phyloP scores from a whole-genome alignment of 2,797 vertebrate genomes.

The Rhodeus uyekii region DNA sequence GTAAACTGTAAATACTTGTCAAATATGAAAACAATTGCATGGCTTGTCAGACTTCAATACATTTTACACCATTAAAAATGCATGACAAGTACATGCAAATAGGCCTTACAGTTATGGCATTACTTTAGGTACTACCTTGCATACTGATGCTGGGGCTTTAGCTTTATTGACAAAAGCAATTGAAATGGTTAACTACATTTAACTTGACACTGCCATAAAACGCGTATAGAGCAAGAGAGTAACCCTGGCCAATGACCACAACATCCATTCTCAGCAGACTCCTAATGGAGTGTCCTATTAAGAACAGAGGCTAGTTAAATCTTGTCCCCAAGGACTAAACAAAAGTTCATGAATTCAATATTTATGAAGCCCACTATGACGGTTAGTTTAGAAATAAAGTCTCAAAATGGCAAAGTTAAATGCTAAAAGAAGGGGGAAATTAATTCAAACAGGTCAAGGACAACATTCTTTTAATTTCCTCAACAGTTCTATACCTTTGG shows the following conservation, averaged over 20 bases:
- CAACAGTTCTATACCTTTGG: neutral
- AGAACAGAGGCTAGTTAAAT: neutral
- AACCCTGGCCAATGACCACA: slow-evolving; percentile 10
- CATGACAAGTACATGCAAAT: neutral
- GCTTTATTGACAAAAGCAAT: neutral
- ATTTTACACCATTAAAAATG: neutral
- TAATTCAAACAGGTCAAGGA: neutral
- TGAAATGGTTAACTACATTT: no score
- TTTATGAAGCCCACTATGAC: slow-evolving; percentile 3
- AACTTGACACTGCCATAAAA: neutral
- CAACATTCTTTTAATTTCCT: neutral
- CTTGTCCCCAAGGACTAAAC: neutral
- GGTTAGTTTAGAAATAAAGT: neutral
- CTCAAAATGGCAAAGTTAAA: neutral
- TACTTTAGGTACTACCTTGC: neutral
- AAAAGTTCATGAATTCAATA: slow-evolving; percentile 9
- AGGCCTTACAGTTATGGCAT: neutral
- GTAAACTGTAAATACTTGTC: neutral
- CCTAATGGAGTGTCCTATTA: neutral
- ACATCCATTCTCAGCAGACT: neutral
- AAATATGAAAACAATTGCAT: neutral
- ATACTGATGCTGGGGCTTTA: neutral
- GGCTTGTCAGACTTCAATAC: neutral
- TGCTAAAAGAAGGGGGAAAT: neutral
- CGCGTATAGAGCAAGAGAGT: neutral